Evolutionary conservation across 1,140 invertebrate genomes (phyloP), one percentile per base, ranked within the genome.

Genomic region (Diorhabda carinulata): DNA sequence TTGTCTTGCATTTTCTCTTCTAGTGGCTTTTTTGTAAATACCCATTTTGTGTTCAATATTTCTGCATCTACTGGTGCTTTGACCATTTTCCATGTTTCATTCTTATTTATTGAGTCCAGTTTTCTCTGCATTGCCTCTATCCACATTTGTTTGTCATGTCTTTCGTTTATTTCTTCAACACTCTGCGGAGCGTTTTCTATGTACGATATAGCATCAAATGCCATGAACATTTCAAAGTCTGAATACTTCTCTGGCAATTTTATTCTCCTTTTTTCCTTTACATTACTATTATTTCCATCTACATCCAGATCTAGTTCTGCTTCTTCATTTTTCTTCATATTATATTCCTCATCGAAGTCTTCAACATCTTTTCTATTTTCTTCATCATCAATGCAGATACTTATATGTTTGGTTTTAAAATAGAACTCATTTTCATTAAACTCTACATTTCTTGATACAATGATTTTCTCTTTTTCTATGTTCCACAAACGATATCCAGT

Each of bases 1-100:
- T 71, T 66, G 58, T 79, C 78, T 52, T 52, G 5, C 5, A 67
- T 41, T n/a, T 67, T 68, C 9, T 67, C 45, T 68, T 72, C 71
- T 9, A 62, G 47, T 43, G 66, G 57, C 71, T 77, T 77, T 43
- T 41, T 70, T 61, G 76, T 78, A 68, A 77, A 81, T 40, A 83
- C 8, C 45, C 45, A 2, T 9, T 52, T 52, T 52, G 45, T 52
- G 45, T 52, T 52, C 8, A 52, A 52, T 6, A 52, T 52, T 9
- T 52, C 45, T 52, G 8, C 8, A 5, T 52, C 8, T 52, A 6
- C 45, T 52, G 45, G 5, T 52, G 8, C 8, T 52, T 52, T 52
- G 5, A 6, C 45, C 8, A 52, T 9, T 52, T 52, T 69, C 45
- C 40, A 40, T 42, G 43, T 69, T 57, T 70, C 61, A 43, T 70